Evolutionary conservation across 64 coral and sea anemone species (phyloP).

Genomic region (Stylophora pistillata): DNA sequence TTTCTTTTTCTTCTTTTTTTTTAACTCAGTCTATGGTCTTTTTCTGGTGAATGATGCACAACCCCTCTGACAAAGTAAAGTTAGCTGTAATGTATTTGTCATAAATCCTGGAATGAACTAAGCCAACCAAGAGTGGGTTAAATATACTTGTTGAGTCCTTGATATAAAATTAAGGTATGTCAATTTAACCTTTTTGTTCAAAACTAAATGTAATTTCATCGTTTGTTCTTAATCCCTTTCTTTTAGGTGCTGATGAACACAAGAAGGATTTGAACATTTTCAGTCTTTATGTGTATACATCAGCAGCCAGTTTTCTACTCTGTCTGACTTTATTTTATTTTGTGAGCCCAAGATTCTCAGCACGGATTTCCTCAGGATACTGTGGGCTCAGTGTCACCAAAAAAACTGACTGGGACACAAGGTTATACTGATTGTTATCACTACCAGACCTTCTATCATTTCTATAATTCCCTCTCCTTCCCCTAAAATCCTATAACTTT

Average conservation of each 20-base stretch:
- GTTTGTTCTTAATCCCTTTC: neutral
- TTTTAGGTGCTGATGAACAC: constrained; percentile 2
- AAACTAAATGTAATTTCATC: neutral
- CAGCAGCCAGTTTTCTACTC: constrained; percentile 24
- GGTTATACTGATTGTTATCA: constrained; percentile 12
- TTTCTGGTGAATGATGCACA: neutral
- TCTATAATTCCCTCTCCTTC: too few relatives aligned
- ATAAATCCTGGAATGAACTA: too few relatives aligned
- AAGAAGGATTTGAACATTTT: neutral
- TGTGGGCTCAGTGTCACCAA: constrained; percentile 49
- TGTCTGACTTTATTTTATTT: constrained; percentile 58
- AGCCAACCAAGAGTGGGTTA: too few relatives aligned
- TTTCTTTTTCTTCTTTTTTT: too few relatives aligned
- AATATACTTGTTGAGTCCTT: too few relatives aligned
- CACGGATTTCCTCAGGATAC: constrained; percentile 43
- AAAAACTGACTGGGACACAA: constrained; percentile 88
- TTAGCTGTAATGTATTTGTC: too few relatives aligned
- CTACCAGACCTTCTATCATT: too few relatives aligned
- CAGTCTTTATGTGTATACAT: constrained; percentile 33
- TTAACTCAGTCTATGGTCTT: too few relatives aligned
- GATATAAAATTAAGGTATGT: too few relatives aligned
- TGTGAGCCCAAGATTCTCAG: constrained; percentile 71
- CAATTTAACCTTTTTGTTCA: neutral
- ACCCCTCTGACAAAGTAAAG: neutral
- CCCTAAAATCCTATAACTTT: too few relatives aligned